Percentiles rank a stretch among this genome's conserved stretches.
These are phyloP conservation scores for Bombus cullumanus DNA, from an alignment of 1,140 invertebrate species.

Conservation along the genomic window DNA sequence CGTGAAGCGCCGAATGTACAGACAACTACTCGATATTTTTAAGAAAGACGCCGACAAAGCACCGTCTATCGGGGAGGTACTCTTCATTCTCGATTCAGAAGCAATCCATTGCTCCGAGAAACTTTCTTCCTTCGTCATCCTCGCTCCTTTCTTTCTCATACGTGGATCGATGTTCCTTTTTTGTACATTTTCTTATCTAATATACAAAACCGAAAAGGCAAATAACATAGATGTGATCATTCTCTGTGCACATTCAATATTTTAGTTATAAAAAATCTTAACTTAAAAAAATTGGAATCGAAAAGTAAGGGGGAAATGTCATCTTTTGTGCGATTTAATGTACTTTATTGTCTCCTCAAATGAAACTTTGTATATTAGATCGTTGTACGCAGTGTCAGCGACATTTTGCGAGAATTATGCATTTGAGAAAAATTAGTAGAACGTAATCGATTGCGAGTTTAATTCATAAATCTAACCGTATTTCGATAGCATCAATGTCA, in stretches of 20 bases:
- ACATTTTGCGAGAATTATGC: no score
- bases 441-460: neutral
- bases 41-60: neutral
- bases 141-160: neutral
- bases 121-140: neutral
- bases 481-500: neutral
- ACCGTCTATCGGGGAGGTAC: neutral
- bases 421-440: neutral
- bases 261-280: neutral
- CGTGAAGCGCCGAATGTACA: neutral
- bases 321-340: neutral
- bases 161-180: no score
- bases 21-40: neutral
- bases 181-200: neutral
- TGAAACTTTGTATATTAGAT: neutral
- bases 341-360: neutral
- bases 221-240: neutral
- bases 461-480: constrained; percentile 11
- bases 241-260: neutral
- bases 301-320: neutral
- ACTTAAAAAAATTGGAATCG: no score
- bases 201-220: neutral
- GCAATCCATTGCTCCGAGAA: neutral
- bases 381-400: neutral
- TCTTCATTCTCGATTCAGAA: neutral